phyloP scores from a whole-genome alignment of 2,888 invertebrate genomes.

The Poecilobothrus nobilitatus region DNA sequence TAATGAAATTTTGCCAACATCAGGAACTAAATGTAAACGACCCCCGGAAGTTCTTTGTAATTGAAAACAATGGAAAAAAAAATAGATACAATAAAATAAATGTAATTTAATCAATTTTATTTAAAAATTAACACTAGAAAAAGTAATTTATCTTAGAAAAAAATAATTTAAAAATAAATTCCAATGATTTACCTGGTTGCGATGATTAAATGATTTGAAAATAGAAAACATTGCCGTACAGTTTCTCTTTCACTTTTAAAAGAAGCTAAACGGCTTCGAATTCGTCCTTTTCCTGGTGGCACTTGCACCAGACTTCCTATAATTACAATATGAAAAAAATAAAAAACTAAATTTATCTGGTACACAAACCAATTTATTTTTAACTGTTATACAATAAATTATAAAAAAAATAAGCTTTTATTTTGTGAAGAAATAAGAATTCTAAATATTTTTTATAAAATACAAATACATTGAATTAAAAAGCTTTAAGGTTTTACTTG shows the following conservation, averaged over 20 bases:
- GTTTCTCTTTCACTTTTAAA: slow-evolving; percentile 61
- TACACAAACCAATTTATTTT: too few species aligned
- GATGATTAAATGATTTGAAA: slow-evolving; percentile 81
- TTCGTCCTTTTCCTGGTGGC: slow-evolving; percentile 49
- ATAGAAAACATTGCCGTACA: slow-evolving; percentile 76
- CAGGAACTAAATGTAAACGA: slow-evolving; percentile 75
- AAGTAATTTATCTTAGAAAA: neutral
- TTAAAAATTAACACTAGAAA: too few species aligned
- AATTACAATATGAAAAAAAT: slow-evolving; percentile 21
- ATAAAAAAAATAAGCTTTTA: too few species aligned
- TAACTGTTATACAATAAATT: too few species aligned
- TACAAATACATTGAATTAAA: neutral
- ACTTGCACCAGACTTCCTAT: slow-evolving; percentile 70
- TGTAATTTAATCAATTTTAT: too few species aligned
- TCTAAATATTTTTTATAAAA: too few species aligned
- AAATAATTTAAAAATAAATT: slow-evolving; percentile 8
- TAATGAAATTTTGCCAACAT: slow-evolving; percentile 70
- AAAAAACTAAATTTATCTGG: neutral
- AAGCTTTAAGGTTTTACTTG: neutral
- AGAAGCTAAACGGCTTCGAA: slow-evolving; percentile 50
- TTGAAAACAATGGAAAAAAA: slow-evolving; percentile 13
- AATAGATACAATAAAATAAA: neutral
- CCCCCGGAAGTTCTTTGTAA: slow-evolving; percentile 62
- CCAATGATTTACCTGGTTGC: slow-evolving; percentile 55
- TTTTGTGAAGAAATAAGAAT: too few species aligned